Base-by-base conservation (phyloP, 2,888 invertebrate genomes). In the Dynastes maya region DNA sequence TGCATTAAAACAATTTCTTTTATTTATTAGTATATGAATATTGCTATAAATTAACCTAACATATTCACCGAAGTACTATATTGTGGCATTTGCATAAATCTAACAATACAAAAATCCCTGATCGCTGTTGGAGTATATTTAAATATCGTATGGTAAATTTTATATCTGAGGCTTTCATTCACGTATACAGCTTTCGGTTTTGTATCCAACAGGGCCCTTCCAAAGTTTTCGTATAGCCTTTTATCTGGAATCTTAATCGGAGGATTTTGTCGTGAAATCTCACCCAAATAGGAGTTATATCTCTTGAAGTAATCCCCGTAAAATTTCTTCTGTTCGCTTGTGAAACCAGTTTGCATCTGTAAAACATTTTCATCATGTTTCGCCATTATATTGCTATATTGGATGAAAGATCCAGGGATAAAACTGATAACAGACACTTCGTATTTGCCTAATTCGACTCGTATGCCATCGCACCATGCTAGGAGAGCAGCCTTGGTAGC, bases 401-500 rank as follows among this genome's bases (percentile, higher is more conserved):
- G 86, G 0, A 94, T 89, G 84, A 96, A 95, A 2, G 95, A 95
- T 63, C 95, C 96, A 74, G 97, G 97, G 80, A 96, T 91, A 84
- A 97, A 94, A 80, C 92, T 91, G 0, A 95, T 89, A 55, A 95
- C 95, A 72, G 91, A 89, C 70, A 97, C 89, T n/a, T 93, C 94
- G 84, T 94, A 93, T 83, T 93, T 92, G 29, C 89, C 88, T 83
- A 95, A 89, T 88, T 97, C 97, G 22, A 95, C 89, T 70, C 96
- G 90, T 37, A 97, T 88, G 5, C 93, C 91, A 80, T 92, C 92
- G 13, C 92, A 92, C 93, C 95, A 96, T 1, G 93, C 93, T 65
- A 92, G 88, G 2, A 97, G 85, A 0, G 93, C 97, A 0, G 94
- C 93, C 88, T 97, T 97, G 13, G 95, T 94, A 0, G 96, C 96